Evolutionary conservation across 2,797 vertebrate species (phyloP).

Genomic region (Glyptemys insculpta): DNA sequence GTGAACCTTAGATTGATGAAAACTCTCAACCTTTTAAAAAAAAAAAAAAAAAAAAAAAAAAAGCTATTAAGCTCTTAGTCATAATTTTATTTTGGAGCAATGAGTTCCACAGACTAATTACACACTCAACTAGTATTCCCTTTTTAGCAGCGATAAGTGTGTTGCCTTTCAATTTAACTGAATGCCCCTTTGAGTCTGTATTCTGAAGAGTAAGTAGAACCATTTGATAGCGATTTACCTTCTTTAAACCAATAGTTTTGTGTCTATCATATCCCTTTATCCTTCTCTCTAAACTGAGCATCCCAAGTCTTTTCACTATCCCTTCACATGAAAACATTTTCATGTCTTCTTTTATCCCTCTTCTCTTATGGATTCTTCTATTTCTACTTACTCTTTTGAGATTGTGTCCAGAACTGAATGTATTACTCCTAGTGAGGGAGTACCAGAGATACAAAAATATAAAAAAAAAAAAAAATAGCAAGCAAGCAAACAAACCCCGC

Average conservation of each 20-base stretch:
- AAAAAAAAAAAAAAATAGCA: too few relatives aligned
- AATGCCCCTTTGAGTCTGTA: not conserved
- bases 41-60: too few relatives aligned
- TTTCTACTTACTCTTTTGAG: not conserved
- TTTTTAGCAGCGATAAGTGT: not conserved
- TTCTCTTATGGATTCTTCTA: not conserved
- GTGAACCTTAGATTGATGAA: too few relatives aligned
- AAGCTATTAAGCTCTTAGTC: too few relatives aligned
- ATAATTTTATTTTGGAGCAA: not conserved
- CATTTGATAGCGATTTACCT: too few relatives aligned
- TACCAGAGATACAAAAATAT: too few relatives aligned
- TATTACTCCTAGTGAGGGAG: too few relatives aligned
- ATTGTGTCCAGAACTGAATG: not conserved
- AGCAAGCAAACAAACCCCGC: too few relatives aligned
- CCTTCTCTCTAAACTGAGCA: not conserved
- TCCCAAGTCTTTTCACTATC: not conserved
- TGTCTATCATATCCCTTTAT: not conserved
- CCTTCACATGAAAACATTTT: fast-evolving
- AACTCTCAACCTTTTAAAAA: too few relatives aligned
- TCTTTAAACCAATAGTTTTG: not conserved
- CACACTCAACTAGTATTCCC: not conserved
- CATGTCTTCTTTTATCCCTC: not conserved
- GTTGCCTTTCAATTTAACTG: not conserved
- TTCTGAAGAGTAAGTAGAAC: too few relatives aligned
- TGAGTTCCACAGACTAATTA: not conserved